Evolutionary conservation across 1,140 invertebrate species (phyloP).

Genomic region (Campodea augens): DNA sequence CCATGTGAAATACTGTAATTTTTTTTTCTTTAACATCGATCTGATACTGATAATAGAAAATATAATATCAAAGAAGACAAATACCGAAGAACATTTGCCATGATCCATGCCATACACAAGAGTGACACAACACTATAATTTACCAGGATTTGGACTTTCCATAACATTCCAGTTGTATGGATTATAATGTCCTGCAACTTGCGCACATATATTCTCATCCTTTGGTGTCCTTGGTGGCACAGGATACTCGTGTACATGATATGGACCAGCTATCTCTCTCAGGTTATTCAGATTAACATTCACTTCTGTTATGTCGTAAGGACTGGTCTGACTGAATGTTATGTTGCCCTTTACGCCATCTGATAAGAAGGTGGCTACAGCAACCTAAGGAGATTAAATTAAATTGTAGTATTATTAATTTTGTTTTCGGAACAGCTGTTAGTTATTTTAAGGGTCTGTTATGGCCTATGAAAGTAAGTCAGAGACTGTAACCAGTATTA

Average conservation of each 20-base stretch:
- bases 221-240: conserved; percentile 20
- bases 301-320: conserved; percentile 63
- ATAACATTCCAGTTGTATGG: conserved; percentile 25
- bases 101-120: no score
- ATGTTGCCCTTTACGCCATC: conserved; percentile 64
- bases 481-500: no score
- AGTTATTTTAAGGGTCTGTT: background rate
- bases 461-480: no score
- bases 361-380: conserved; percentile 42
- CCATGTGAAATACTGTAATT: no score
- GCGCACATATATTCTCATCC: conserved; percentile 20
- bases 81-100: no score
- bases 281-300: conserved; percentile 44
- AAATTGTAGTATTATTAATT: background rate
- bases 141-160: conserved; percentile 17
- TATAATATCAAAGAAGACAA: no score
- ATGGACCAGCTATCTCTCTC: conserved; percentile 28
- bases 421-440: background rate
- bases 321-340: conserved; percentile 56
- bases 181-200: conserved; percentile 27
- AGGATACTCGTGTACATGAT: conserved; percentile 31
- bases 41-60: no score
- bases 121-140: no score
- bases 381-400: background rate
- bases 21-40: no score